Evolutionary conservation across 2,113 vertebrate species (phyloP).

Genomic region (Motacilla tschutschensis): DNA sequence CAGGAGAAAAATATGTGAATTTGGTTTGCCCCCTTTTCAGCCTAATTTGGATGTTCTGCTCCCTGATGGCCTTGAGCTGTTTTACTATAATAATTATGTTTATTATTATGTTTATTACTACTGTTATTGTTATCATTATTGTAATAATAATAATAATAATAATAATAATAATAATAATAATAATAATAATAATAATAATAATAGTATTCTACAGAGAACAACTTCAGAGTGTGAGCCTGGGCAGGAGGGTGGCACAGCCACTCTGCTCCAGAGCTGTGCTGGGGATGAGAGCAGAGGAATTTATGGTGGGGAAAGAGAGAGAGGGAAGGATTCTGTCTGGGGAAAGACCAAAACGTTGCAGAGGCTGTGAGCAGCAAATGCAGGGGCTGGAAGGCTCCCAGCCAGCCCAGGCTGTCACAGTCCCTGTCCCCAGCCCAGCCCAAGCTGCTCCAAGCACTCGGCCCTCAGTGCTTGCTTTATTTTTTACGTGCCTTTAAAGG

Average conservation of each 20-base stretch:
- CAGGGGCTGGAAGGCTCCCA: background rate
- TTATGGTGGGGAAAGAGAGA: background rate
- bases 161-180: background rate
- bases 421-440: background rate
- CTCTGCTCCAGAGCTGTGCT: background rate
- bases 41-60: background rate
- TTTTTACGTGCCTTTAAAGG: conserved; percentile 49
- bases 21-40: background rate
- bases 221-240: background rate
- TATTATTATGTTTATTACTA: background rate
- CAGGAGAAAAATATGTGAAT: background rate
- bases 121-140: background rate
- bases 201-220: fast-evolving
- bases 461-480: background rate
- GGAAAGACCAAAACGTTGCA: background rate
- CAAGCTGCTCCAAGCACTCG: background rate
- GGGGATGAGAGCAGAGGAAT: background rate
- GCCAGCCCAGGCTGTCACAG: background rate
- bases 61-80: background rate
- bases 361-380: background rate
- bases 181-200: no score
- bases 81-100: no score
- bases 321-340: background rate
- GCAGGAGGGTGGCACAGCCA: background rate
- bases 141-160: background rate